A percentile compares a stretch with the other conserved stretches of the same genome.
Evolutionary conservation across 2,888 invertebrate genomes (phyloP).

Genomic region (Selenia dentaria): DNA sequence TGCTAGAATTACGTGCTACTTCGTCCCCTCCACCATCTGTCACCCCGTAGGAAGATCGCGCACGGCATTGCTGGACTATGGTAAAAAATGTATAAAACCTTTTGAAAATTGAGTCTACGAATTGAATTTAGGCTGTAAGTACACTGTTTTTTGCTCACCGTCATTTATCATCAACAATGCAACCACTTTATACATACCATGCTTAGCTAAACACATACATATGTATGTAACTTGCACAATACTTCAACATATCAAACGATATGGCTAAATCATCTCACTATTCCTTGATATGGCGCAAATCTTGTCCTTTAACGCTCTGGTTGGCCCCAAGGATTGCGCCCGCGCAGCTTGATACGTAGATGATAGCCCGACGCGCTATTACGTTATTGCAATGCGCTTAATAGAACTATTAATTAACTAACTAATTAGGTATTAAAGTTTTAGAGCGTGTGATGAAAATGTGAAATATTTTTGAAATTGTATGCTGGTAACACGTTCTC

Average conservation of each 20-base stretch:
- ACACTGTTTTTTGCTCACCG: too few species aligned
- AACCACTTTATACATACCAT: too few species aligned
- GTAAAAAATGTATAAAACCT: too few species aligned
- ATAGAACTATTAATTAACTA: slow-evolving; percentile 26
- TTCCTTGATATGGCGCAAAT: slow-evolving; percentile 42
- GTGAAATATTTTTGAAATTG: slow-evolving; percentile 10
- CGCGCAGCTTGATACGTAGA: slow-evolving; percentile 23
- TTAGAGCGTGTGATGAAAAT: slow-evolving; percentile 13
- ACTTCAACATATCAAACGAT: slow-evolving; percentile 16
- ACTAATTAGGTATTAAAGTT: slow-evolving; percentile 20
- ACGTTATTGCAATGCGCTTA: slow-evolving; percentile 41
- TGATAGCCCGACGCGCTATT: slow-evolving; percentile 45
- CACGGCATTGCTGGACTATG: too few species aligned
- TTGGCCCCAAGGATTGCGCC: slow-evolving; percentile 63
- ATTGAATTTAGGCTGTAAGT: too few species aligned
- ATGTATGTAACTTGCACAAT: slow-evolving; percentile 5
- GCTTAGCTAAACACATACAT: too few species aligned
- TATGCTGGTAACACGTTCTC: too few species aligned
- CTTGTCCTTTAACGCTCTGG: slow-evolving; percentile 70
- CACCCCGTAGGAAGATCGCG: too few species aligned
- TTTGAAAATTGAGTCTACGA: too few species aligned
- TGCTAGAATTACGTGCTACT: too few species aligned
- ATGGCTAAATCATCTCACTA: slow-evolving; percentile 30
- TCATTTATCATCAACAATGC: too few species aligned
- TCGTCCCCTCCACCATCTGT: too few species aligned